Base-by-base conservation (phyloP, 92 coral and sea anemone genomes). In the Isaurus tuberculatus region DNA sequence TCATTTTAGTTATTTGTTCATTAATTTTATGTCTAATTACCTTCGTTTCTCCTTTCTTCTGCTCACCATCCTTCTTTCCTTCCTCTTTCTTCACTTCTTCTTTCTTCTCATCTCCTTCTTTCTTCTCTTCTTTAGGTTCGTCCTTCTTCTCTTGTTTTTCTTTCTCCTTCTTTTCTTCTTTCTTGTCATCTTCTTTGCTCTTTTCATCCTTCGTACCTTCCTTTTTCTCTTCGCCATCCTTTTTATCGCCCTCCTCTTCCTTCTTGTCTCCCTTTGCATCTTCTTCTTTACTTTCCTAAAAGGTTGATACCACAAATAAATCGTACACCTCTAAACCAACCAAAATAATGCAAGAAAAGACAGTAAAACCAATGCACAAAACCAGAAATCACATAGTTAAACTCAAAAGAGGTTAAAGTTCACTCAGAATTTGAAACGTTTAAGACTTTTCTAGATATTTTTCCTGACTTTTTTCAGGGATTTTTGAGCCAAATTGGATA, bases 51-150 rank as follows among this genome's bases (percentile, higher is more conserved):
- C 36, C 78, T 27, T 72, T 44, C 37, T 72, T 72, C 19, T 55
- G 55, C 71, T 75, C 73, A 5, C 28, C 75, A 15, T 36, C 72
- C 30, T 81, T 77, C 33, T 81, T 87, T 13, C 64, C 72, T 0
- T 87, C 80, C 36, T 26, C 23, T 30, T 84, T 73, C 70, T 55
- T 60, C 32, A 75, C 71, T 55, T 86, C 93, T 48, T 89, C 72
- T 23, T 61, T 69, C 63, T 55, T 73, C 34, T 75, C 91, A 22
- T 84, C 65, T 44, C 82, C 92, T 43, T 92, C 90, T 11, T 86
- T 83, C 69, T 79, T 86, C n/a, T 81, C 63, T 19, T 89, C 48
- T 36, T 81, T 83, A 22, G 70, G 25, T 79, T 89, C 79, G 16
- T 75, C 69, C 8, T 75, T 36, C 19, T 75, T 53, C 57, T 75